Conservation (phyloP, 2,113 vertebrate genomes). For the Chlorocebus sabaeus region DNA sequence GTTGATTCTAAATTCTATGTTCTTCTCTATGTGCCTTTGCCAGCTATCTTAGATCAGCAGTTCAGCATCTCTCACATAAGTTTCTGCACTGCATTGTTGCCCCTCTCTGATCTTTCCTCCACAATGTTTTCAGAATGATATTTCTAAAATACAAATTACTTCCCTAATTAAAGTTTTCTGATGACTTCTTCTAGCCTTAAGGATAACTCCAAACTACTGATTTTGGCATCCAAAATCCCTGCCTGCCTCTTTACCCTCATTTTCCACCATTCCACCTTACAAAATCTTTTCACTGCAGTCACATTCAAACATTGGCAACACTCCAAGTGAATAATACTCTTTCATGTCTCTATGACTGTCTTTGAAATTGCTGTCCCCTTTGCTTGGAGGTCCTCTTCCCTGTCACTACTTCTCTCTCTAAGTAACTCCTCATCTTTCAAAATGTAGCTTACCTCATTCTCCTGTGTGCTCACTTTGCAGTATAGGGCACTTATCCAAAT, state of each 20-base stretch:
- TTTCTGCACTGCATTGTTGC: neutral
- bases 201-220: neutral
- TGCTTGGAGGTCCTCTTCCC: neutral
- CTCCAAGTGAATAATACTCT: neutral
- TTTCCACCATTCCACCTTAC: neutral
- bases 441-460: neutral
- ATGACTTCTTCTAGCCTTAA: neutral
- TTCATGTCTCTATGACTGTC: neutral
- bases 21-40: neutral
- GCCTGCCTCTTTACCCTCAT: neutral
- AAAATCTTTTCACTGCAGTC: neutral
- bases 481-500: neutral
- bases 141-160: conserved; percentile 7
- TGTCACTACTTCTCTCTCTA: neutral
- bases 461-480: neutral
- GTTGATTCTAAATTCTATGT: neutral
- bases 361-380: neutral
- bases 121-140: neutral
- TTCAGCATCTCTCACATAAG: neutral
- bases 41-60: neutral
- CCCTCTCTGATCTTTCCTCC: neutral
- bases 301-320: neutral
- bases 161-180: neutral
- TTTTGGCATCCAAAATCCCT: neutral
- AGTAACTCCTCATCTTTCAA: neutral